Base-by-base conservation (phyloP, 2,888 invertebrate genomes). In the Orthosia gothica region DNA sequence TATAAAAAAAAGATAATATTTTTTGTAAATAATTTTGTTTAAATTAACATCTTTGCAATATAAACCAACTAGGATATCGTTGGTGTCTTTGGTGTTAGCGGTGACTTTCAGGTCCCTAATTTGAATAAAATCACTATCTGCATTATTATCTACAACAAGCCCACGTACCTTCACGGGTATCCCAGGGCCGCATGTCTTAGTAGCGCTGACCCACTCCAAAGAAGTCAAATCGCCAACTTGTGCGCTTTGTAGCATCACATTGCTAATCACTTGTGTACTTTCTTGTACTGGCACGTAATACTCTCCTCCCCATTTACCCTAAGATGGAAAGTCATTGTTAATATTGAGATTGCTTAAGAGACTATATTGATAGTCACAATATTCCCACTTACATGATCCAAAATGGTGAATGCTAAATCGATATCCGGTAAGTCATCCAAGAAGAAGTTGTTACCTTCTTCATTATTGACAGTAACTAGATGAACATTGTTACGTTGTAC, bases 381-480 rank as follows among this genome's bases (percentile, higher is more conserved):
- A 2, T 26, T 47, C 2, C 65, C 32, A 85, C 91, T 88, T 83
- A 92, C 92, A 68, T 91, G 81, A 63, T 89, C 74, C 3, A 91
- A 69, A n/a, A 91, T 83, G 54, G 88, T 92, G 63, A 86, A 89
- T 1, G 89, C 89, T 47, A 93, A 81, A 76, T 92, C 87, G 23
- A 91, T 74, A 54, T 91, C 86, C 0, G 92, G 90, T n/a, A 92
- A 63, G 64, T 92, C 82, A 47, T 88, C 89, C 40, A 91, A 67
- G 47, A 69, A 74, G 74, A 89, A 85, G 32, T 89, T 87, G 32
- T 85, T 86, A 2, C 77, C 81, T 47, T 89, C 80, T 65, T 88
- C 88, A 61, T 91, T 85, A 32, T 91, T 91, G 12, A 91, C 79
- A 84, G 89, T 90, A n/a, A 92, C 70, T 40, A 93, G 73, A 26